A percentile compares a stretch with the other conserved stretches of the same genome.
These are phyloP conservation scores for Sinocyclocheilus maitianheensis DNA, from an alignment of 2,113 vertebrate species.

Conservation along the genomic window DNA sequence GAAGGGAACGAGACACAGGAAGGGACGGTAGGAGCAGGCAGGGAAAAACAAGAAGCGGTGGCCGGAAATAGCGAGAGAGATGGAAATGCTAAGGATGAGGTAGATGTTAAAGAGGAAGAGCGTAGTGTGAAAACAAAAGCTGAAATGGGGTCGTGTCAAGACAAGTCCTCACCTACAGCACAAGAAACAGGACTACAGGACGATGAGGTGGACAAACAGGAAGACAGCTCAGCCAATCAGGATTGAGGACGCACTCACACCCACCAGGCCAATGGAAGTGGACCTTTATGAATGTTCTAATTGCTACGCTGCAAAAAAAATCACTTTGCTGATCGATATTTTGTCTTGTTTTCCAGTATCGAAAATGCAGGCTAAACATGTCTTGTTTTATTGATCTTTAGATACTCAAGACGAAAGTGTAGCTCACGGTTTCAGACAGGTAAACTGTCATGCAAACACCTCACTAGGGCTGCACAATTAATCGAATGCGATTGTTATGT, in stretches of 20 bases:
- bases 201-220: conserved; percentile 29
- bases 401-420: background rate
- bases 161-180: conserved; percentile 1
- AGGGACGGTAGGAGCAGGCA: conserved; percentile 31
- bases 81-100: background rate
- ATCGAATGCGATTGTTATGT: too few species aligned
- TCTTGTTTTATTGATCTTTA: background rate
- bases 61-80: background rate
- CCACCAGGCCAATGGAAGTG: background rate
- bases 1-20: conserved; percentile 35
- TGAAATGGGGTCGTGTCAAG: conserved; percentile 1
- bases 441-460: conserved; percentile 2
- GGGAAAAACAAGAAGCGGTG: conserved; percentile 55
- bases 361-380: background rate
- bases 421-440: background rate
- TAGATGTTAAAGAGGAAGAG: conserved; percentile 28
- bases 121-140: conserved; percentile 24
- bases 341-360: background rate
- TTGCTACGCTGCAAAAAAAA: background rate
- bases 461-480: background rate
- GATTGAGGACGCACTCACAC: conserved; percentile 7
- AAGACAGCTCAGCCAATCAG: conserved; percentile 26
- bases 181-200: conserved; percentile 36
- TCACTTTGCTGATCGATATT: background rate
- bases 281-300: conserved; percentile 35